Percentiles rank a stretch among this genome's conserved stretches.
These are phyloP conservation scores for Ochlodes sylvanus DNA, from an alignment of 2,888 invertebrate genomes.

Conservation along the genomic window DNA sequence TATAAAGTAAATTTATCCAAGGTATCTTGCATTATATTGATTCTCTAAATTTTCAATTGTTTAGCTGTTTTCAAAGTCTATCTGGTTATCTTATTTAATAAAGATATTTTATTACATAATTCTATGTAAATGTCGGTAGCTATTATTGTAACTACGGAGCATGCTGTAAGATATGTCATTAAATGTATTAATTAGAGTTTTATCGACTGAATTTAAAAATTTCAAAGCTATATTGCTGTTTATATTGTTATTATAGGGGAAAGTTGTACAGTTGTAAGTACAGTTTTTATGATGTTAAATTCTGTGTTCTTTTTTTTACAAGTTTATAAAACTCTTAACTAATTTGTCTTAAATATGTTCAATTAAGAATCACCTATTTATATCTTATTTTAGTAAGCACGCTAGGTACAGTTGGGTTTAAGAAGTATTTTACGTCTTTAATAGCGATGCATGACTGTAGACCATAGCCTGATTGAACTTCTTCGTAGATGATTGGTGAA, in stretches of 20 bases:
- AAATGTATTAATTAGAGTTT: conserved; percentile 60
- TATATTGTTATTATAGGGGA: conserved; percentile 30
- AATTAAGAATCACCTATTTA: conserved; percentile 22
- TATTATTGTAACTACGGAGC: conserved; percentile 59
- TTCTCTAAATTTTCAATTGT: conserved; percentile 47
- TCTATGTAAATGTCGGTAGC: conserved; percentile 64
- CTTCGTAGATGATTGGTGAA: conserved; percentile 62
- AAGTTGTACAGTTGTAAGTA: conserved; percentile 28
- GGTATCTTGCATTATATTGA: conserved; percentile 42
- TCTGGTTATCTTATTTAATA: conserved; percentile 72
- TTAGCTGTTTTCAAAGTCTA: conserved; percentile 79
- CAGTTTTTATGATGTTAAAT: conserved; percentile 26
- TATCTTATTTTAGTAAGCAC: conserved; percentile 31
- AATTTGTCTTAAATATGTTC: conserved; percentile 8
- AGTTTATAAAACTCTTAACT: conserved; percentile 1
- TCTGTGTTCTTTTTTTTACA: conserved; percentile 13
- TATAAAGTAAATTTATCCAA: conserved; percentile 42
- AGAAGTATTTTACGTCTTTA: conserved; percentile 24
- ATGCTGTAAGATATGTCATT: conserved; percentile 66
- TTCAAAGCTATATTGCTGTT: conserved; percentile 60
- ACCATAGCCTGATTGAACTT: conserved; percentile 44
- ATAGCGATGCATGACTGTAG: conserved; percentile 39
- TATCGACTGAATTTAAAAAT: conserved; percentile 72
- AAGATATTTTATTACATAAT: conserved; percentile 78
- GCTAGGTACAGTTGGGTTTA: conserved; percentile 30